These are phyloP conservation scores for Incurvaria masculella DNA, from an alignment of 2,888 invertebrate genomes.

Conservation along the genomic window DNA sequence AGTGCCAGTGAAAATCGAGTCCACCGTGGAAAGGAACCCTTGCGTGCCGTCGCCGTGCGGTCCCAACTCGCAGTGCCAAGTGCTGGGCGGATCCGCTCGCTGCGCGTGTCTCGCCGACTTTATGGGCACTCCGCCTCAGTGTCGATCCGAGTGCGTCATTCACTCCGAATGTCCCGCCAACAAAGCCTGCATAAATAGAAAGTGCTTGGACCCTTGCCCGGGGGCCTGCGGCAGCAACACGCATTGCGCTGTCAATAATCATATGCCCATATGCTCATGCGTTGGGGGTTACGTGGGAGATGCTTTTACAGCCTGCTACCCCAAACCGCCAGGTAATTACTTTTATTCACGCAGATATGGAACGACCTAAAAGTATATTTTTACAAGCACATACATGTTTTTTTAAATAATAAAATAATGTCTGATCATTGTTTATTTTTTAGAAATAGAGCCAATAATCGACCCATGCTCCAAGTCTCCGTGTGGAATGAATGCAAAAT, in stretches of 20 bases:
- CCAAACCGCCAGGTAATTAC: conserved; percentile 26
- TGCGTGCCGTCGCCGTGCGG: conserved; percentile 79
- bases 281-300: conserved; percentile 66
- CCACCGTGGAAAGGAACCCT: conserved; percentile 46
- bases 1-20: conserved; percentile 31
- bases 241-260: conserved; percentile 68
- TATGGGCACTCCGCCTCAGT: conserved; percentile 72
- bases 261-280: conserved; percentile 68
- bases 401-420: not conserved
- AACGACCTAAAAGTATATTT: conserved; percentile 1
- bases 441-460: conserved; percentile 30
- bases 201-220: conserved; percentile 73
- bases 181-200: conserved; percentile 67
- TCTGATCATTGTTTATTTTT: conserved; percentile 16
- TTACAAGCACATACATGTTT: conserved; percentile 5
- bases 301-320: conserved; percentile 60
- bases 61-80: conserved; percentile 69
- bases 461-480: conserved; percentile 68
- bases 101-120: conserved; percentile 71
- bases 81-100: conserved; percentile 61
- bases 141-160: conserved; percentile 69
- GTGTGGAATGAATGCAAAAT: conserved; percentile 65
- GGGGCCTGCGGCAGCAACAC: conserved; percentile 76
- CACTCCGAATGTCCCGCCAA: conserved; percentile 69
- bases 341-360: conserved; percentile 10